Evolutionary conservation across 1,140 invertebrate species (phyloP), one percentile per base, ranked within the genome.

Genomic region (Euglossa dilemma): DNA sequence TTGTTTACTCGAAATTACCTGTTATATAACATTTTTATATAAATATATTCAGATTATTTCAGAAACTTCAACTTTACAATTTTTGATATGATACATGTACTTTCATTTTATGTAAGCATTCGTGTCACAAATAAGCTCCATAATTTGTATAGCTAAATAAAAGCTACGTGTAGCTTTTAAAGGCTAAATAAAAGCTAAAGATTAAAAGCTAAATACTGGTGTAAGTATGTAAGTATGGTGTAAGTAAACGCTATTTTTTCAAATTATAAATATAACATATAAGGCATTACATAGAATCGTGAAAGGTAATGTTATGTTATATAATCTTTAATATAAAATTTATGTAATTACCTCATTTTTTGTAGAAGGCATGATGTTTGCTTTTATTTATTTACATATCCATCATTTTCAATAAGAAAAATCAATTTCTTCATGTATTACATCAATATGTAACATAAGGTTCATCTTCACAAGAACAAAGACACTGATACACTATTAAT

Each of bases 321-420:
- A 45, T 3, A 59, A 56, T 12, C 57, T 28, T 43, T 18, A 20
- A 20, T 12, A 67, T 25, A 54, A 52, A 59, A 52, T 54, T 20
- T 25, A 56, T 3, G n/a, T n/a, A 67, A 76, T 83, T 80, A 87
- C 85, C 74, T 87, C 85, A 28, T 25, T 63, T 57, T 61, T 82
- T 50, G 36, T 57, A 14, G 71, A 63, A 43, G 86, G 71, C 86
- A 87, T 87, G 16, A 56, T 36, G 59, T 50, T 71, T 12, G 36
- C 23, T 54, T 14, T 47, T 12, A 36, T 72, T 57, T 64, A 52
- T 76, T 81, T 73, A 79, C 16, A 56, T 61, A 36, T 73, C 70
- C 57, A 74, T 56, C 50, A 77, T 87, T 64, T 56, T 74, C 71
- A 76, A 36, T 70, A 59, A 56, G 67, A 76, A 61, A 57, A 59